phyloP scores from a whole-genome alignment of 2,113 vertebrate genomes.

The Callocephalon fimbriatum region DNA sequence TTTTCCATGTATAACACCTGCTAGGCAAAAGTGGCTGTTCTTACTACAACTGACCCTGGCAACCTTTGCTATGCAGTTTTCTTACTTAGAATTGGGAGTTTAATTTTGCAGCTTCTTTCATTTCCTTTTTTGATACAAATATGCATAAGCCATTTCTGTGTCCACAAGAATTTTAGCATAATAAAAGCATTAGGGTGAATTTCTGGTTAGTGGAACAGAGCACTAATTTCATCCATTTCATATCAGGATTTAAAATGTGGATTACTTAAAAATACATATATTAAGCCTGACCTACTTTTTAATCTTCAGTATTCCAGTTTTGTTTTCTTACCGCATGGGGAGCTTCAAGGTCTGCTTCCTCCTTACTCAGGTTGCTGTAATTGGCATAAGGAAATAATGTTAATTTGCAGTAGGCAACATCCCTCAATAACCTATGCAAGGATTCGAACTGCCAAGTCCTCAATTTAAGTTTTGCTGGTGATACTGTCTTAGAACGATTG shows the following conservation, averaged over 20 bases:
- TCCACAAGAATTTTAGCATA: conserved; percentile 61
- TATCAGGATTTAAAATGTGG: conserved; percentile 51
- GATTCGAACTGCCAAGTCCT: not conserved
- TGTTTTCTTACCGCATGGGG: conserved; percentile 10
- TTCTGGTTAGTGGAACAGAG: conserved; percentile 17
- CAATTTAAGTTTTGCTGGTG: not conserved
- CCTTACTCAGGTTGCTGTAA: not conserved
- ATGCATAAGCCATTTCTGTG: conserved; percentile 34
- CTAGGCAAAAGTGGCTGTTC: not conserved
- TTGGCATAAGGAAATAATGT: rapidly evolving
- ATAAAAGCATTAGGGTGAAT: conserved; percentile 26
- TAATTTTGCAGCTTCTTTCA: conserved; percentile 58
- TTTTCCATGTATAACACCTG: not conserved
- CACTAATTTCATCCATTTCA: conserved; percentile 37
- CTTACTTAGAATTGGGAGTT: conserved; percentile 20
- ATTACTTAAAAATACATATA: conserved; percentile 70
- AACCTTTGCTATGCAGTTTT: not conserved
- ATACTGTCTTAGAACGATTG: not conserved
- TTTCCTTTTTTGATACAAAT: conserved; percentile 66
- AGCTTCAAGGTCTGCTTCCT: conserved; percentile 35
- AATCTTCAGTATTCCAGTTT: conserved; percentile 67
- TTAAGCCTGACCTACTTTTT: conserved; percentile 78
- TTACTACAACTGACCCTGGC: not conserved
- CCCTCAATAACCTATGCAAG: not conserved
- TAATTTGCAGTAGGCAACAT: not conserved